Conservation (phyloP, 1,140 invertebrate species). For the Penaeus vannamei region DNA sequence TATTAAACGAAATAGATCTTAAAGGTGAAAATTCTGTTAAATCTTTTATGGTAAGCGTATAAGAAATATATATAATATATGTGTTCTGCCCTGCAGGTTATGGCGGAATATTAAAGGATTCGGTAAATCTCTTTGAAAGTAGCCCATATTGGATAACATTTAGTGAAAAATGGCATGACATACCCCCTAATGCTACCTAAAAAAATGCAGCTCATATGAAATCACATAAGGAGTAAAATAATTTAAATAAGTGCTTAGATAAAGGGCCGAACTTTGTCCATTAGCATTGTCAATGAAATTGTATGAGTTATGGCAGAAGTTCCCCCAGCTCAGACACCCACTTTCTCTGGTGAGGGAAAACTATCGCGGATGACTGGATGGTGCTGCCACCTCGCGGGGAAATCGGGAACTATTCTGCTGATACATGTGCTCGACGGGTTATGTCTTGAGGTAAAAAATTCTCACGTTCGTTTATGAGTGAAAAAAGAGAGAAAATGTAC, state of each 20-base stretch:
- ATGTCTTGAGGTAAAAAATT: neutral
- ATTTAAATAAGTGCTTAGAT: slow-evolving; percentile 64
- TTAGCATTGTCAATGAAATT: slow-evolving; percentile 66
- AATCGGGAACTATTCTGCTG: slow-evolving; percentile 30
- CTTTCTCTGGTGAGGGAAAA: slow-evolving; percentile 60
- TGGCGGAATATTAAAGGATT: too few relatives aligned
- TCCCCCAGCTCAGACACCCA: slow-evolving; percentile 57
- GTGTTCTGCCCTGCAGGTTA: too few relatives aligned
- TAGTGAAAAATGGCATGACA: too few relatives aligned
- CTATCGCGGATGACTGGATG: slow-evolving; percentile 38
- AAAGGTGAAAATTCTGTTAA: too few relatives aligned
- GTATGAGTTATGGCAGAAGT: slow-evolving; percentile 64
- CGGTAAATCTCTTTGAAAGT: too few relatives aligned
- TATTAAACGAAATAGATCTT: too few relatives aligned
- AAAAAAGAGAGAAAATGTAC: too few relatives aligned
- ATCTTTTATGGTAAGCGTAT: too few relatives aligned
- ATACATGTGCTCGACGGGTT: neutral
- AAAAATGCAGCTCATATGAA: slow-evolving; percentile 12
- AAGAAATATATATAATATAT: too few relatives aligned
- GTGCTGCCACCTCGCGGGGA: slow-evolving; percentile 62
- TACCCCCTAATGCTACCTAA: neutral
- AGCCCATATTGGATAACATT: too few relatives aligned
- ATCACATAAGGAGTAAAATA: slow-evolving; percentile 62
- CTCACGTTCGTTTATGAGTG: too few relatives aligned
- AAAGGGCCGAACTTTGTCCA: slow-evolving; percentile 64